Evolutionary conservation across 2,888 invertebrate genomes (phyloP).

Genomic region (Athetis lepigone): DNA sequence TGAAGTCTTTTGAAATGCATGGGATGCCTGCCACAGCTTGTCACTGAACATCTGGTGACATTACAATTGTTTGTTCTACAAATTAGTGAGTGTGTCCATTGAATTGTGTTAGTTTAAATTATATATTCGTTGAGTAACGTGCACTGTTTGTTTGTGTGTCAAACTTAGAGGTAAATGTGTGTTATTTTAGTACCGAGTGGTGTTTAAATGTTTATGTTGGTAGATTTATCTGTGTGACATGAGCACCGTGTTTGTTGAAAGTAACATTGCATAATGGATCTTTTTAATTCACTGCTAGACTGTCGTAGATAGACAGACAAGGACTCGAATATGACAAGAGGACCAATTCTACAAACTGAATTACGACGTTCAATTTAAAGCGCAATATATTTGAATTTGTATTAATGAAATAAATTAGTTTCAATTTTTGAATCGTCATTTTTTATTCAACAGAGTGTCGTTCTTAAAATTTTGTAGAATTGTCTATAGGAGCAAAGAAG

Average conservation of each 20-base stretch:
- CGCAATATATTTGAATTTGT: too few relatives aligned
- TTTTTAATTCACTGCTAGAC: slow-evolving; percentile 36
- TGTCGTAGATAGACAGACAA: slow-evolving; percentile 42
- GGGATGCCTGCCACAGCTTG: slow-evolving; percentile 67
- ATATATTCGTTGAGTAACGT: slow-evolving; percentile 40
- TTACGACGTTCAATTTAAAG: too few relatives aligned
- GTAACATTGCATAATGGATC: slow-evolving; percentile 45
- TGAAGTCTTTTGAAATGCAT: slow-evolving; percentile 73
- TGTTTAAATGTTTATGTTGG: slow-evolving; percentile 42
- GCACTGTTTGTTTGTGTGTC: slow-evolving; percentile 51
- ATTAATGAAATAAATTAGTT: too few relatives aligned
- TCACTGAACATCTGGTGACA: slow-evolving; percentile 64
- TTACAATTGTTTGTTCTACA: slow-evolving; percentile 64
- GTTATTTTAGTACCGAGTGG: slow-evolving; percentile 35
- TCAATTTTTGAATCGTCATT: too few relatives aligned
- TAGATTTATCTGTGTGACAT: slow-evolving; percentile 48
- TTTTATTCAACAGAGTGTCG: too few relatives aligned
- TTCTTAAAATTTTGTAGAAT: too few relatives aligned
- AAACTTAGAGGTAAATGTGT: slow-evolving; percentile 33
- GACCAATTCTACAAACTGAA: too few relatives aligned
- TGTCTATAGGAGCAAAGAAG: too few relatives aligned
- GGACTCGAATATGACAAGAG: slow-evolving; percentile 17
- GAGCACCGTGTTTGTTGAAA: slow-evolving; percentile 56
- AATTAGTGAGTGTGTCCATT: slow-evolving; percentile 58
- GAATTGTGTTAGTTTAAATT: slow-evolving; percentile 50